phyloP scores from a whole-genome alignment of 2,113 vertebrate genomes.

The Misgurnus anguillicaudatus region DNA sequence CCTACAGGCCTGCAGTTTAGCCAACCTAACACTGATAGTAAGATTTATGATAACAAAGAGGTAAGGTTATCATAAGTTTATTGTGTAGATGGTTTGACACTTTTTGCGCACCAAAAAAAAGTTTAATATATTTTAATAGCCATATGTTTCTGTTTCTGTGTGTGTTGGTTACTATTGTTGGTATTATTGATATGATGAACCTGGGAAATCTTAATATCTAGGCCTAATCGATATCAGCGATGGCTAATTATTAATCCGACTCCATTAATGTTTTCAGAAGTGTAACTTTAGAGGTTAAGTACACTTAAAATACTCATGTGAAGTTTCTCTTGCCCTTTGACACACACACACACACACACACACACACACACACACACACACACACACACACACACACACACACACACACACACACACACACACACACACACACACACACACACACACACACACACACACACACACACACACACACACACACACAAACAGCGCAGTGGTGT shows the following conservation, averaged over 20 bases:
- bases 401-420: not conserved
- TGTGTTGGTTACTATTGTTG: too few relatives aligned
- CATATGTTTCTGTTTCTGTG: too few relatives aligned
- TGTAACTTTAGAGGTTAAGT: not conserved
- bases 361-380: not conserved
- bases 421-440: not conserved
- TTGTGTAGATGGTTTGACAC: not conserved
- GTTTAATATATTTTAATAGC: not conserved
- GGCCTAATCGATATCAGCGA: not conserved
- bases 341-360: not conserved
- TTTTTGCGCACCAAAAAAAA: not conserved
- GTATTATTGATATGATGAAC: not conserved
- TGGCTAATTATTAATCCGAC: not conserved
- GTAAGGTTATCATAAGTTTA: not conserved
- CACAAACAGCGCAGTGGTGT: conserved; percentile 26
- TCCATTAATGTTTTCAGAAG: not conserved
- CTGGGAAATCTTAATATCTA: too few relatives aligned
- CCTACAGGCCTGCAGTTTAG: not conserved
- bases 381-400: not conserved
- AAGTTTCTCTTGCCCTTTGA: not conserved
- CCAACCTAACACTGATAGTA: not conserved
- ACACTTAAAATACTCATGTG: conserved; percentile 3
- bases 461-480: conserved; percentile 16
- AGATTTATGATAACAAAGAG: not conserved
- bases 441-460: conserved; percentile 22